Percentiles rank a stretch among this genome's conserved stretches.
These are phyloP conservation scores for Congeria kusceri DNA, from an alignment of 2,888 invertebrate species.

Conservation along the genomic window DNA sequence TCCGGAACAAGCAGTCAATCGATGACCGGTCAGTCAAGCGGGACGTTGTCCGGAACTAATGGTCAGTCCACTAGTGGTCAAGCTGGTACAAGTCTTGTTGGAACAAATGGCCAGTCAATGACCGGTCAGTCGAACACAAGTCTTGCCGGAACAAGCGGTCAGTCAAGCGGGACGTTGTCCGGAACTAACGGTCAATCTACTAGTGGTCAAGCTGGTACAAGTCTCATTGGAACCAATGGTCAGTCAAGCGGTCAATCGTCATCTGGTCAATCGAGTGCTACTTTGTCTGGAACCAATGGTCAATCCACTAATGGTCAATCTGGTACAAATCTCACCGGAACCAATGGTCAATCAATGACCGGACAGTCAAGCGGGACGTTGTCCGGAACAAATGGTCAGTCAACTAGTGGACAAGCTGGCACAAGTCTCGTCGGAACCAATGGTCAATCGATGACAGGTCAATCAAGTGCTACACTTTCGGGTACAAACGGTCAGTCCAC, in stretches of 20 bases:
- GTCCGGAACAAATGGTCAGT: slow-evolving; percentile 31
- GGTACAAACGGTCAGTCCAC: no score
- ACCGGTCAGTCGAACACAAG: slow-evolving; percentile 6
- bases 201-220: neutral
- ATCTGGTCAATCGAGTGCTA: no score
- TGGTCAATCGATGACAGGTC: no score
- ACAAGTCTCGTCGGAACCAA: no score
- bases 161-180: neutral
- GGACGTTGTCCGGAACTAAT: slow-evolving; percentile 13
- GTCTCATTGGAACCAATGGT: neutral
- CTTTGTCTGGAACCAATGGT: no score
- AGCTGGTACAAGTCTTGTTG: slow-evolving; percentile 1
- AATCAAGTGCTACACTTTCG: no score
- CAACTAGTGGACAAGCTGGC: slow-evolving; percentile 1
- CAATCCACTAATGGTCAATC: slow-evolving; percentile 10
- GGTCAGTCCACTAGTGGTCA: slow-evolving; percentile 11
- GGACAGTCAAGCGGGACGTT: slow-evolving; percentile 31
- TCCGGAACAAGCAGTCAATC: neutral
- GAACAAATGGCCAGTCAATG: no score
- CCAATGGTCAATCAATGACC: neutral
- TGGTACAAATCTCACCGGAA: neutral
- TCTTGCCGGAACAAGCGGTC: slow-evolving; percentile 2
- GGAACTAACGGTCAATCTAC: slow-evolving; percentile 4
- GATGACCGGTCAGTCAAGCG: neutral
- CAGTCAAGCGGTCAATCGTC: neutral